phyloP scores from a whole-genome alignment of 2,888 invertebrate genomes.

The Leucozona laternaria region DNA sequence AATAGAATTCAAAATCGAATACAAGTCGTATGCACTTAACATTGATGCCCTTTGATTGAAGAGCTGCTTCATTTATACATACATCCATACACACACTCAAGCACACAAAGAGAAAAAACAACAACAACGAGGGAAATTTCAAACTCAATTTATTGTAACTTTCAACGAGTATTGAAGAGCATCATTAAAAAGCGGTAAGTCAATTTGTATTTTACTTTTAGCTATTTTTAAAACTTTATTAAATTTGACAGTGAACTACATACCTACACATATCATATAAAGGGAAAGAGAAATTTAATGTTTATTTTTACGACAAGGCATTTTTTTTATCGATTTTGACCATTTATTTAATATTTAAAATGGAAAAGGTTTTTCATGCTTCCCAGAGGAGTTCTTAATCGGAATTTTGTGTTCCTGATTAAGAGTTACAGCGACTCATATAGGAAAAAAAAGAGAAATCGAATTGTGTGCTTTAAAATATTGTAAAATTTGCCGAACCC shows the following conservation, averaged over 20 bases:
- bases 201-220: constrained; percentile 44
- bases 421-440: too few species aligned
- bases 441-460: too few species aligned
- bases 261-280: too few species aligned
- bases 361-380: not conserved
- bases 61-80: not conserved
- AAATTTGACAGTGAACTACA: not conserved
- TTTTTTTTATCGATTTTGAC: not conserved
- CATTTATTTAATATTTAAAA: not conserved
- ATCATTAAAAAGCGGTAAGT: constrained; percentile 71
- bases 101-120: constrained; percentile 16
- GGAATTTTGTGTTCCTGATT: too few species aligned
- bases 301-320: not conserved
- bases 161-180: constrained; percentile 52
- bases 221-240: constrained; percentile 12
- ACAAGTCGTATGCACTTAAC: constrained; percentile 61
- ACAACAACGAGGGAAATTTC: constrained; percentile 13
- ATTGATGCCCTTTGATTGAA: constrained; percentile 65
- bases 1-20: constrained; percentile 69
- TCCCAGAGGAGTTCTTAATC: not conserved
- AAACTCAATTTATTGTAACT: constrained; percentile 66
- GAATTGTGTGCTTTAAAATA: too few species aligned
- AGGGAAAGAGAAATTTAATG: not conserved
- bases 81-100: not conserved
- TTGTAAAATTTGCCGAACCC: too few species aligned